These are phyloP conservation scores for Okapia johnstoni DNA, from an alignment of 2,113 vertebrate genomes.

Conservation along the genomic window DNA sequence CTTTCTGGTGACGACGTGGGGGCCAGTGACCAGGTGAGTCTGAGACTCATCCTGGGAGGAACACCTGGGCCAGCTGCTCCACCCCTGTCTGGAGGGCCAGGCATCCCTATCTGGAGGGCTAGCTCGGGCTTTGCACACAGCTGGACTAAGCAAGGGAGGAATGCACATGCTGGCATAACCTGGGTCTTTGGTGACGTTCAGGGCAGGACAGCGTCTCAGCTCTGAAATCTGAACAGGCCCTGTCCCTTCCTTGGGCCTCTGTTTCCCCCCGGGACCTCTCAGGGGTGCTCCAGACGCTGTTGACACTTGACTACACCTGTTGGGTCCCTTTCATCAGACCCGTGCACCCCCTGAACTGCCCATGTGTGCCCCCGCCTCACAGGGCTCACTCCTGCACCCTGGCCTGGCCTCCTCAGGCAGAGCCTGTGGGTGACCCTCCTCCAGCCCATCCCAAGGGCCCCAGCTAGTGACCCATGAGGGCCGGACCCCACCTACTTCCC, in stretches of 20 bases:
- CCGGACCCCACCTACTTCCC: not conserved
- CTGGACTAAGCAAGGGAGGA: not conserved
- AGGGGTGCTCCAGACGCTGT: not conserved
- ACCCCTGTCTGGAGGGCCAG: not conserved
- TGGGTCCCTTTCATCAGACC: not conserved
- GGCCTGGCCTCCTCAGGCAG: not conserved
- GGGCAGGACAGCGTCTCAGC: not conserved
- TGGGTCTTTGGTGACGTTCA: not conserved
- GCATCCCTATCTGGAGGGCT: not conserved
- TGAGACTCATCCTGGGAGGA: not conserved
- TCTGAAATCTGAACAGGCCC: not conserved
- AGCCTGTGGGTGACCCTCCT: not conserved
- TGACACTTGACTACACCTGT: not conserved
- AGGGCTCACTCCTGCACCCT: not conserved
- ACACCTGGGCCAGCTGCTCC: not conserved
- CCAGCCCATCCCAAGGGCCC: not conserved
- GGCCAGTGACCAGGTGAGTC: too few species aligned
- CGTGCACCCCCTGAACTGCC: accelerated
- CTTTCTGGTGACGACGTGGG: not conserved
- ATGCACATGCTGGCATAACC: too few species aligned
- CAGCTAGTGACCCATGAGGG: not conserved
- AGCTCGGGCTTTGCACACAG: not conserved
- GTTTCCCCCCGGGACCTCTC: not conserved
- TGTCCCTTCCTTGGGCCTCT: not conserved
- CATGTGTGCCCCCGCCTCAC: accelerated